Evolutionary conservation across 2,113 vertebrate species (phyloP).

Genomic region (Dryoscopus gambensis): DNA sequence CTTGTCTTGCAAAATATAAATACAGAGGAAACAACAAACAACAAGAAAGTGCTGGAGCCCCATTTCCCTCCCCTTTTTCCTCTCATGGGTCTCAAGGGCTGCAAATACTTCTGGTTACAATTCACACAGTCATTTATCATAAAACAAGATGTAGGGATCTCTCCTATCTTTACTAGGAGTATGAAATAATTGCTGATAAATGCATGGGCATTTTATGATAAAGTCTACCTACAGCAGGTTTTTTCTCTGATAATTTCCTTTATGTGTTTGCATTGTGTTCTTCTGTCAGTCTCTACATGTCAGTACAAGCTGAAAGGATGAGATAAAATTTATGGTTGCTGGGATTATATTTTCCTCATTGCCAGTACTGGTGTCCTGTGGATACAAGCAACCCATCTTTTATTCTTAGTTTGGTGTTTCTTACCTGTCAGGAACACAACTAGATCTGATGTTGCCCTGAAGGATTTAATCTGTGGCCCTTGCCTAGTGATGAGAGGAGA

Average conservation of each 20-base stretch:
- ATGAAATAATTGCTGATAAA: not conserved
- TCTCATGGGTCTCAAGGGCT: not conserved
- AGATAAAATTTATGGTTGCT: conserved; percentile 1
- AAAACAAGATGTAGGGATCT: not conserved
- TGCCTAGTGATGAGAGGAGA: not conserved
- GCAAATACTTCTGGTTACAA: not conserved
- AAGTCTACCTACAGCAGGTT: not conserved
- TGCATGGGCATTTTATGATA: not conserved
- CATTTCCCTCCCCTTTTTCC: not conserved
- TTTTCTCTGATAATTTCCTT: not conserved
- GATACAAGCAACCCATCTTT: conserved; percentile 2
- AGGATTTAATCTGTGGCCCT: not conserved
- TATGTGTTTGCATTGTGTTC: not conserved
- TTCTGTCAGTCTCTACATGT: not conserved
- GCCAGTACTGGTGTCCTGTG: not conserved
- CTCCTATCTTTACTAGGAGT: not conserved
- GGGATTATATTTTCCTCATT: not conserved
- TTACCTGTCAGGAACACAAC: conserved; percentile 16
- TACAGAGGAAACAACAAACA: not conserved
- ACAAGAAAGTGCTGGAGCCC: not conserved
- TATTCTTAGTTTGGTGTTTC: not conserved
- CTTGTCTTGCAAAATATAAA: not conserved
- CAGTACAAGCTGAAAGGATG: not conserved
- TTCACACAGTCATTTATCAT: not conserved
- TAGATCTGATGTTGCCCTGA: not conserved